phyloP scores from a whole-genome alignment of 2,888 invertebrate genomes.

The Globia sparganii region DNA sequence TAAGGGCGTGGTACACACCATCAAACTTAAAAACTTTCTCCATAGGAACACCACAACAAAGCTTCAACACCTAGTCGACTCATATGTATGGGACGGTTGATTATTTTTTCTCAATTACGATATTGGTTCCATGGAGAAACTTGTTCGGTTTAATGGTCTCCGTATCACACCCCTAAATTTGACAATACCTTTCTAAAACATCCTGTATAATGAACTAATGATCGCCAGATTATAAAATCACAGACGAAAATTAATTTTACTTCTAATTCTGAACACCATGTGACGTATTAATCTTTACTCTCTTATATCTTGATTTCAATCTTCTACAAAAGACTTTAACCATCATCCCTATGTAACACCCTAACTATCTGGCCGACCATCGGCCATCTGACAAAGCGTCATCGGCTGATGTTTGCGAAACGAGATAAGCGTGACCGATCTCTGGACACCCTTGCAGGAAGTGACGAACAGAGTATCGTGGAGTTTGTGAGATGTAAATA shows the following conservation, averaged over 20 bases:
- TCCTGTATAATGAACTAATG: not conserved
- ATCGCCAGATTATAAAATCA: not conserved
- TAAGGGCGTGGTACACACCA: too few relatives aligned
- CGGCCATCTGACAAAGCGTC: constrained; percentile 76
- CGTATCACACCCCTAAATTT: too few relatives aligned
- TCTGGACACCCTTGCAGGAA: constrained; percentile 77
- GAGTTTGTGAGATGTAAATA: constrained; percentile 40
- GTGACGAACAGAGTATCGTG: constrained; percentile 54
- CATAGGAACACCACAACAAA: too few relatives aligned
- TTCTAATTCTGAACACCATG: not conserved
- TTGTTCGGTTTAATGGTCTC: too few relatives aligned
- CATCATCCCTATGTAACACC: constrained; percentile 65
- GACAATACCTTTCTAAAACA: too few relatives aligned
- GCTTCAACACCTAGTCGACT: too few relatives aligned
- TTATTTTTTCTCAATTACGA: too few relatives aligned
- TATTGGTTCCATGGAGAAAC: too few relatives aligned
- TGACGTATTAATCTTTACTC: not conserved
- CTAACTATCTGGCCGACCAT: constrained; percentile 71
- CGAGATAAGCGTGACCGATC: constrained; percentile 85
- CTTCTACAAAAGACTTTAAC: constrained; percentile 57
- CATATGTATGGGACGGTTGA: too few relatives aligned
- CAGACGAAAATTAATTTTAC: not conserved
- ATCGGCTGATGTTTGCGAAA: constrained; percentile 80
- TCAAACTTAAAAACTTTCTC: too few relatives aligned
- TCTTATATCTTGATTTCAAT: constrained; percentile 39